phyloP scores from a whole-genome alignment of 2,888 invertebrate species.

The Graphium colonna region DNA sequence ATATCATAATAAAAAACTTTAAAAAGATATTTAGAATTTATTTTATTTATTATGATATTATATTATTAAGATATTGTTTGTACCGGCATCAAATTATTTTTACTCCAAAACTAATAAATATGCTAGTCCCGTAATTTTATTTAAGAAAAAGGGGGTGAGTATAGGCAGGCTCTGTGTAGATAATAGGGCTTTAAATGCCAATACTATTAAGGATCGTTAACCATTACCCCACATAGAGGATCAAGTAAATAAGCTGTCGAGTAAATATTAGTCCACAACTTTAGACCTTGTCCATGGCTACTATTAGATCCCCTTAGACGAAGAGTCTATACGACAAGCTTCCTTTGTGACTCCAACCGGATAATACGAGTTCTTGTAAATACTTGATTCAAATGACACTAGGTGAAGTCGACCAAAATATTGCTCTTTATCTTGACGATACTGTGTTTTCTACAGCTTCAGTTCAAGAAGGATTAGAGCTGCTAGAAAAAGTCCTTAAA shows the following conservation, averaged over 20 bases:
- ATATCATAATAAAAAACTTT: too few species aligned
- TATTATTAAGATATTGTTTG: too few species aligned
- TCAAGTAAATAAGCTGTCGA: not conserved
- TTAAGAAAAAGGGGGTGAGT: conserved; percentile 3
- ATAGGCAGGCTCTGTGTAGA: conserved; percentile 2
- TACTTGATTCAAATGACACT: not conserved
- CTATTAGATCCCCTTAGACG: not conserved
- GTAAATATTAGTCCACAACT: not conserved
- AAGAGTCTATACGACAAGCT: not conserved
- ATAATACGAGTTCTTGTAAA: not conserved
- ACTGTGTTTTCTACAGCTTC: not conserved
- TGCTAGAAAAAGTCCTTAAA: too few species aligned
- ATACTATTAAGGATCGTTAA: conserved; percentile 10
- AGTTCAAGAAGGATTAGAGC: too few species aligned
- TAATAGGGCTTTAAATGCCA: conserved; percentile 1
- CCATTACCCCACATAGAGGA: not conserved
- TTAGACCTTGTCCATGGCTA: not conserved
- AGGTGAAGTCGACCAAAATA: too few species aligned
- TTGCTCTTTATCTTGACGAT: not conserved
- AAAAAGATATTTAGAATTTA: too few species aligned
- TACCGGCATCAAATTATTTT: too few species aligned
- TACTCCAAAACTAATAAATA: too few species aligned
- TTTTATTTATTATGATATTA: too few species aligned
- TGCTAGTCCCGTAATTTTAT: conserved; percentile 2
- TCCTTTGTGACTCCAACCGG: not conserved